Evolutionary conservation across 2,888 invertebrate genomes (phyloP).

Genomic region (Callyntrura guangdongensis): DNA sequence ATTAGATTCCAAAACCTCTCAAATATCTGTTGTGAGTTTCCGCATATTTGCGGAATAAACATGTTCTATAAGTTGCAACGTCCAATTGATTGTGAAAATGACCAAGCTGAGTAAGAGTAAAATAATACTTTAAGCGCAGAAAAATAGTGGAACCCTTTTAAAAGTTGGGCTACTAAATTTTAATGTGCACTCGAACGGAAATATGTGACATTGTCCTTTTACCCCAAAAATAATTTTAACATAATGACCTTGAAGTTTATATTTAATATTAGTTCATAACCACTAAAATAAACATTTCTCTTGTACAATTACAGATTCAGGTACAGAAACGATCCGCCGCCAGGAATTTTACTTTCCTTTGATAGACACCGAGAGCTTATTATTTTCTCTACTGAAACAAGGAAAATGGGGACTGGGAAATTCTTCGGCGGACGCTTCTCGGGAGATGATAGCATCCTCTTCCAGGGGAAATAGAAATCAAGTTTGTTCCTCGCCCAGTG

Average conservation of each 20-base stretch:
- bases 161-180: too few relatives aligned
- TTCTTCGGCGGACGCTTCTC: conserved; percentile 15
- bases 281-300: neutral
- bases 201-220: too few relatives aligned
- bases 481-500: too few relatives aligned
- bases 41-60: conserved; percentile 72
- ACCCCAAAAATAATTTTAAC: too few relatives aligned
- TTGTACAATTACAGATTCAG: conserved; percentile 65
- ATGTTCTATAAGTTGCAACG: conserved; percentile 67
- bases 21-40: conserved; percentile 14
- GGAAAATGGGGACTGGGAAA: conserved; percentile 62
- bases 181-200: too few relatives aligned
- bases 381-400: conserved; percentile 74
- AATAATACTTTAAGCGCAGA: neutral
- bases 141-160: neutral
- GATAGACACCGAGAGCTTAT: conserved; percentile 70
- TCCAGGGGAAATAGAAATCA: neutral
- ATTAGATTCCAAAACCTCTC: neutral
- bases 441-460: conserved; percentile 46
- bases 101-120: conserved; percentile 72
- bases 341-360: conserved; percentile 73
- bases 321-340: conserved; percentile 75
- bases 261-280: neutral
- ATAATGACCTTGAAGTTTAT: too few relatives aligned
- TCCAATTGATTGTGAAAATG: conserved; percentile 63